Conservation (phyloP, 2,113 vertebrate genomes). For the Halichoeres trimaculatus region DNA sequence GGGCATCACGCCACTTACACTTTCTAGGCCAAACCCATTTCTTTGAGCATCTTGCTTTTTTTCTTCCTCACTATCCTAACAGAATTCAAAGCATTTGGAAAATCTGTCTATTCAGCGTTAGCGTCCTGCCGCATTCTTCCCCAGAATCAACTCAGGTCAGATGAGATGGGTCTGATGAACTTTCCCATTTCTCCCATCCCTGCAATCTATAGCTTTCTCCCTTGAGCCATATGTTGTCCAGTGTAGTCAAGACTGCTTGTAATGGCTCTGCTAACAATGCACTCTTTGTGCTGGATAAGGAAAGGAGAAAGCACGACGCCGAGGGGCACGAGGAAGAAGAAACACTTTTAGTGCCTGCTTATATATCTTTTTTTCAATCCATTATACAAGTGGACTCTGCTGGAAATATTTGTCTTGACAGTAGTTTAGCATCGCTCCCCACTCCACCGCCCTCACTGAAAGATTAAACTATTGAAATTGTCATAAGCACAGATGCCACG, state of each 20-base stretch:
- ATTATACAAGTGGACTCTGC: conserved; percentile 87
- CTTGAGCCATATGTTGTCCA: conserved; percentile 87
- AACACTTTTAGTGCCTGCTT: conserved; percentile 88
- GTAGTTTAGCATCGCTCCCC: conserved; percentile 81
- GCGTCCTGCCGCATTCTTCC: conserved; percentile 87
- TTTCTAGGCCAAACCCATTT: conserved; percentile 94
- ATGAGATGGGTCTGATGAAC: conserved; percentile 93
- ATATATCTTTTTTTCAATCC: conserved; percentile 80
- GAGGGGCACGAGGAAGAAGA: conserved; percentile 83
- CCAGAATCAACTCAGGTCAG: conserved; percentile 88
- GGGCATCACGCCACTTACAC: conserved; percentile 87
- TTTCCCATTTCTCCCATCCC: conserved; percentile 79
- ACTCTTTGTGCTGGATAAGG: conserved; percentile 96
- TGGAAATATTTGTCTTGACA: conserved; percentile 92
- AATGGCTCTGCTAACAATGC: conserved; percentile 95
- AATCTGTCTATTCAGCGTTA: conserved; percentile 94
- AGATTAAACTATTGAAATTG: conserved; percentile 86
- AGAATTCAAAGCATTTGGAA: conserved; percentile 99
- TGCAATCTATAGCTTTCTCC: conserved; percentile 93
- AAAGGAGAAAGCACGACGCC: conserved; percentile 89
- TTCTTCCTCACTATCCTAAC: conserved; percentile 87
- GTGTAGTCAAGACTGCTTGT: conserved; percentile 87
- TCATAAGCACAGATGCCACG: conserved; percentile 80
- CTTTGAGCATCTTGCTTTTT: conserved; percentile 87
- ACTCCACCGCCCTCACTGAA: conserved; percentile 76